A percentile compares a stretch with the other conserved stretches of the same genome.
phyloP scores from a whole-genome alignment of 92 coral and sea anemone genomes.

The Meandrina meandrites region DNA sequence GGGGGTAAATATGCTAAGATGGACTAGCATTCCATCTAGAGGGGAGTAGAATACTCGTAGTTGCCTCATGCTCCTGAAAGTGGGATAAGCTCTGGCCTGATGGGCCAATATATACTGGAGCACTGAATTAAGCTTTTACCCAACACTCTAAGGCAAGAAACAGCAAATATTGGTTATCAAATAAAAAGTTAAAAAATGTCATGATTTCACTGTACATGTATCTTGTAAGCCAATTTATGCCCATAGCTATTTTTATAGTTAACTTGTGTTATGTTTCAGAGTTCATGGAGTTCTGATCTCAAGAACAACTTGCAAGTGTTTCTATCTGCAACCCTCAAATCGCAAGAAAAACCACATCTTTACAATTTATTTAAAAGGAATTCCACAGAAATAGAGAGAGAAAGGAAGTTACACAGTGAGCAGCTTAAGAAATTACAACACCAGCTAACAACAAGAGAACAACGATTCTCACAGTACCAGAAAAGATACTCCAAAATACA shows the following conservation, averaged over 20 bases:
- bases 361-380: slow-evolving; percentile 54
- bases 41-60: too few relatives aligned
- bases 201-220: too few relatives aligned
- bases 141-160: too few relatives aligned
- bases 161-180: too few relatives aligned
- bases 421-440: slow-evolving; percentile 73
- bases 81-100: too few relatives aligned
- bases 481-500: slow-evolving; percentile 81
- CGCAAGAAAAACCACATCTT: slow-evolving; percentile 85
- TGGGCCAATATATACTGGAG: too few relatives aligned
- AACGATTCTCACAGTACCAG: slow-evolving; percentile 64
- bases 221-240: too few relatives aligned
- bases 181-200: too few relatives aligned
- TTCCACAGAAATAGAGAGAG: slow-evolving; percentile 41
- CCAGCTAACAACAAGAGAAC: slow-evolving; percentile 79
- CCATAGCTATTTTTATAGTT: neutral
- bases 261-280: slow-evolving; percentile 47
- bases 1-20: too few relatives aligned
- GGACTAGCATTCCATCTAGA: too few relatives aligned
- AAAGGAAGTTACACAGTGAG: slow-evolving; percentile 69
- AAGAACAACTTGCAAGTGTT: slow-evolving; percentile 71
- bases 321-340: slow-evolving; percentile 66
- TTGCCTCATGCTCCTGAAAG: too few relatives aligned
- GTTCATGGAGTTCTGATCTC: slow-evolving; percentile 87
- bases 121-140: too few relatives aligned